Evolutionary conservation across 2,888 invertebrate species (phyloP), one percentile per base, ranked within the genome.

Genomic region (Andrena flavipes): DNA sequence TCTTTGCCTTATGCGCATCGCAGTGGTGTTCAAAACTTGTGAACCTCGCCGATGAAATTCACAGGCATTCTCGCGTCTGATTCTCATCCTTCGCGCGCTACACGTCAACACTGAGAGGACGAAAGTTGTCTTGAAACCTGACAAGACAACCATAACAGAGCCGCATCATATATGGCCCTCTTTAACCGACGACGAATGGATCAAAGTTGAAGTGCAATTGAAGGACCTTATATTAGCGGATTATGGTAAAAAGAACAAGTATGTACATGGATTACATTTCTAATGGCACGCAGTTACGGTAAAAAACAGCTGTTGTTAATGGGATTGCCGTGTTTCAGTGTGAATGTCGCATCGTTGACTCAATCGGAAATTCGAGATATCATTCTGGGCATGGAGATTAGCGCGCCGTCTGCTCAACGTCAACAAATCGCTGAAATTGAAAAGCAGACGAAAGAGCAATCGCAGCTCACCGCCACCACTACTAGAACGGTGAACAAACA

Each of bases 101-200:
- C 99, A 99, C 94, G 99, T 99, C 59, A 99, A 99, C 94, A 99
- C 99, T 5, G 99, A 99, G 94, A 96, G 99, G 74, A 99, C 99
- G 0, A 99, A 99, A 94, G 99, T 99, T 10, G 97, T 99, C 68
- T 95, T 99, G 74, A 99, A 99, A 94, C 99, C 99, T 0, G 99
- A 99, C 94, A 99, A 99, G 94, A 99, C 99, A 0, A 99, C 99
- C 0, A 97, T 99, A 68, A 99, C 99, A 0, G 99, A 99, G 94
- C 97, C 99, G 0, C 99, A 99, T 95, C 99, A 99, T 94, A 99
- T 99, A 94, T 99, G 99, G 99, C 99, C 99, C 0, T 98, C 99
- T 0, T 95, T 99, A 6, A 96, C 97, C 0, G 99, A 99, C 92
- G 99, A 99, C 91, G 99, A 99, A 94, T 99, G 99, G 99, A 99